These are phyloP conservation scores for Idaea dimidiata DNA, from an alignment of 2,888 invertebrate species.

Conservation along the genomic window DNA sequence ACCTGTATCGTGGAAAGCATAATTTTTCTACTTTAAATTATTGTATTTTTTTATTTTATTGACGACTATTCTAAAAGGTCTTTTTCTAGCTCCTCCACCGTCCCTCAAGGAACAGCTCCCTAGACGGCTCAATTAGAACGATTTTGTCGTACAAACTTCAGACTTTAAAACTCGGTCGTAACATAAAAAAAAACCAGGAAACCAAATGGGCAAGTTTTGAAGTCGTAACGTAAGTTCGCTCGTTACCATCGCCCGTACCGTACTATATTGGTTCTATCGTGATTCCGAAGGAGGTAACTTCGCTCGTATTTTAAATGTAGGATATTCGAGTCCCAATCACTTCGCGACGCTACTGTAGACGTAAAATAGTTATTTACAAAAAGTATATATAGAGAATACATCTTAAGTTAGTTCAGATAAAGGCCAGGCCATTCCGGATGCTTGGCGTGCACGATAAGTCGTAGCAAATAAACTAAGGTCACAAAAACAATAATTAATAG, in stretches of 20 bases:
- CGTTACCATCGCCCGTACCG: slow-evolving; percentile 30
- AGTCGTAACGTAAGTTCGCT: slow-evolving; percentile 39
- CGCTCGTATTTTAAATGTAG: slow-evolving; percentile 35
- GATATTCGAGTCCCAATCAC: slow-evolving; percentile 36
- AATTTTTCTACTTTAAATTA: too few species aligned
- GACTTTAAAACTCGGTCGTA: slow-evolving; percentile 26
- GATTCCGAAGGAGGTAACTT: slow-evolving; percentile 38
- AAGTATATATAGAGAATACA: not conserved
- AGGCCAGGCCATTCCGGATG: too few species aligned
- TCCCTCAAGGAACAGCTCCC: not conserved
- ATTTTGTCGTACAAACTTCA: slow-evolving; percentile 27
- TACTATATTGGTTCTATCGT: slow-evolving; percentile 34
- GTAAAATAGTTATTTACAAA: not conserved
- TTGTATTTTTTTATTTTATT: too few species aligned
- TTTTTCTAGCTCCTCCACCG: too few species aligned
- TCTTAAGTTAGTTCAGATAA: not conserved
- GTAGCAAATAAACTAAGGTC: too few species aligned
- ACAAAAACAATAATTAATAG: too few species aligned
- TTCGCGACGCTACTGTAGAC: slow-evolving; percentile 18
- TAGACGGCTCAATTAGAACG: slow-evolving; percentile 23
- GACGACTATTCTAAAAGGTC: too few species aligned
- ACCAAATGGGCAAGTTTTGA: slow-evolving; percentile 29
- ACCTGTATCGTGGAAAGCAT: too few species aligned
- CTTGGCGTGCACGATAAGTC: too few species aligned
- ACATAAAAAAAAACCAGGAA: slow-evolving; percentile 37